phyloP scores from a whole-genome alignment of 92 coral and sea anemone species.

The Phymanthus crucifer region DNA sequence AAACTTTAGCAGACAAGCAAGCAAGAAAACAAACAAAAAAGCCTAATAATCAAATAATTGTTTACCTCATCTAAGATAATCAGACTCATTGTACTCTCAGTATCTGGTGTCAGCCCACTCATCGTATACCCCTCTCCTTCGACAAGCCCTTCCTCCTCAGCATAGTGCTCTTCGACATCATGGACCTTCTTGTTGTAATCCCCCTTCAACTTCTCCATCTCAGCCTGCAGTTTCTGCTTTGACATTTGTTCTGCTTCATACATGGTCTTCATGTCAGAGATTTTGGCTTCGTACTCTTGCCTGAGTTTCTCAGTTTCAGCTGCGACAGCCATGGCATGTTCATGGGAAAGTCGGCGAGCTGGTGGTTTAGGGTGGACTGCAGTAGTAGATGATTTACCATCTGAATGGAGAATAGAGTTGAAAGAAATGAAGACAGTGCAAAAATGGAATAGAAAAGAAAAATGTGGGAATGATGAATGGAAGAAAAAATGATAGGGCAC shows the following conservation, averaged over 20 bases:
- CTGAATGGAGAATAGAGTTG: not conserved
- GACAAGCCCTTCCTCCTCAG: slow-evolving; percentile 26
- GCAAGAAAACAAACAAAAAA: too few species aligned
- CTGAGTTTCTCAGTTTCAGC: slow-evolving; percentile 78
- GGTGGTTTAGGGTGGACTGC: slow-evolving; percentile 40
- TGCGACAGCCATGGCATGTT: slow-evolving; percentile 61
- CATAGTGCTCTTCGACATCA: slow-evolving; percentile 85
- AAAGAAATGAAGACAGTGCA: too few species aligned
- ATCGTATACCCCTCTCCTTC: slow-evolving; percentile 9
- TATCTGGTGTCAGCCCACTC: slow-evolving; percentile 35
- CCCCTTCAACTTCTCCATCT: slow-evolving; percentile 71
- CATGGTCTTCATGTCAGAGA: slow-evolving; percentile 84
- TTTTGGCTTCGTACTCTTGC: slow-evolving; percentile 77
- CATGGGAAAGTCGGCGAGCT: slow-evolving; percentile 51
- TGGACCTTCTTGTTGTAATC: slow-evolving; percentile 79
- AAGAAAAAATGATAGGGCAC: too few species aligned
- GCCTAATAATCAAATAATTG: too few species aligned
- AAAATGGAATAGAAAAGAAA: too few species aligned
- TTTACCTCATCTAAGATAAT: slow-evolving; percentile 54
- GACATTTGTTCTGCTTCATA: slow-evolving; percentile 92
- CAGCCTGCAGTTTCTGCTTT: slow-evolving; percentile 86
- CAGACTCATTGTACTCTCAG: slow-evolving; percentile 59
- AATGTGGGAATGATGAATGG: too few species aligned
- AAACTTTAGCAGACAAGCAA: not conserved
- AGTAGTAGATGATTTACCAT: slow-evolving; percentile 27